Evolutionary conservation across 2,888 invertebrate genomes (phyloP).

Genomic region (Gisinianus flammeolus): DNA sequence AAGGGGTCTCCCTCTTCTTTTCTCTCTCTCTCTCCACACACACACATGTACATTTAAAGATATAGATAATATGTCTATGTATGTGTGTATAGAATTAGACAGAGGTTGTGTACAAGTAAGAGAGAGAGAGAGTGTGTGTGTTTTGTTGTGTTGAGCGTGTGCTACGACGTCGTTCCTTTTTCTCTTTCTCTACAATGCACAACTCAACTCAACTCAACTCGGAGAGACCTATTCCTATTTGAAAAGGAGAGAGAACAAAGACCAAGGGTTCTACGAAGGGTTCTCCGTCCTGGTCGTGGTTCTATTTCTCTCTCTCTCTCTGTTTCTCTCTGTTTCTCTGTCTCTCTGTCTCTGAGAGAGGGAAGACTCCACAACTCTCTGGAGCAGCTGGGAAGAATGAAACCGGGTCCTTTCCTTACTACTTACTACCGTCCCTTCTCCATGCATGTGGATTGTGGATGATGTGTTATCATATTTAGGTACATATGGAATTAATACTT

Average conservation of each 20-base stretch:
- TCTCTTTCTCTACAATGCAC: slow-evolving; percentile 29
- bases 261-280: slow-evolving; percentile 41
- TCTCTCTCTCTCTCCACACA: neutral
- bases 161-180: slow-evolving; percentile 43
- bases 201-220: neutral
- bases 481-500: neutral
- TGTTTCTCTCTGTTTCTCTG: neutral
- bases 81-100: neutral
- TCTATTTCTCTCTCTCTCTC: neutral
- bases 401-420: slow-evolving; percentile 24
- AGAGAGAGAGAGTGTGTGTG: too few relatives aligned
- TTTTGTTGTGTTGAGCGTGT: slow-evolving; percentile 38
- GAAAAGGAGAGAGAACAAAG: slow-evolving; percentile 40
- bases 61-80: neutral
- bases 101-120: too few relatives aligned
- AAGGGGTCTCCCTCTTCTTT: slow-evolving; percentile 33
- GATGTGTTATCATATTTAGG: neutral
- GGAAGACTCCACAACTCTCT: slow-evolving; percentile 11
- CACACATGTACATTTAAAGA: neutral
- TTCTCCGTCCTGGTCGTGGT: slow-evolving; percentile 25
- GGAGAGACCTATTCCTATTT: slow-evolving; percentile 21
- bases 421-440: too few relatives aligned
- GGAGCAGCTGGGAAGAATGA: slow-evolving; percentile 29
- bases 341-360: slow-evolving; percentile 16
- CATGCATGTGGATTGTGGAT: neutral